phyloP scores from a whole-genome alignment of 2,888 invertebrate species.

The Tetramorium bicarinatum region DNA sequence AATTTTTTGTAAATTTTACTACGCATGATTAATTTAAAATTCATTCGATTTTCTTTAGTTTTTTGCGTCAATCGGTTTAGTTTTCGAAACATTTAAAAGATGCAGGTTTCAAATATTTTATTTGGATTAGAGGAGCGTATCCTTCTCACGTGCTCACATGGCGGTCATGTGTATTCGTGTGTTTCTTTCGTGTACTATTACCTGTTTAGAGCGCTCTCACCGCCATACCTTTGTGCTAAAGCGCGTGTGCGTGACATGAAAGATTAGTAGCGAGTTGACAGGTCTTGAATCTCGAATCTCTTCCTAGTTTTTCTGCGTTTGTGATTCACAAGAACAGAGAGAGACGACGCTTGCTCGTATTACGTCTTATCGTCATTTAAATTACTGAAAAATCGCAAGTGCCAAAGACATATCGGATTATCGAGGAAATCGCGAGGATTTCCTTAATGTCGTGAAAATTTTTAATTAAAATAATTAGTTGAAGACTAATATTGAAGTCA shows the following conservation, averaged over 20 bases:
- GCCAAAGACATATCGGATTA: background rate
- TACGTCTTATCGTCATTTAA: background rate
- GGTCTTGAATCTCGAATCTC: conserved; percentile 28
- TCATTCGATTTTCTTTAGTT: background rate
- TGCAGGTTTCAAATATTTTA: conserved; percentile 9
- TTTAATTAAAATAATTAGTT: background rate
- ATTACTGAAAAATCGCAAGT: background rate
- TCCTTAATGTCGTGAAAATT: background rate
- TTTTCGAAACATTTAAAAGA: background rate
- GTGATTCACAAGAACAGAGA: background rate
- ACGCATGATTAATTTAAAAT: background rate
- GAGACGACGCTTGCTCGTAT: background rate
- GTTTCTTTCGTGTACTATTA: conserved; percentile 67
- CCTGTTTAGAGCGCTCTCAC: conserved; percentile 73
- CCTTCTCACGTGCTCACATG: background rate
- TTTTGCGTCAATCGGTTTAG: background rate
- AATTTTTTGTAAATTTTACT: background rate
- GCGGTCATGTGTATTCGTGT: conserved; percentile 8
- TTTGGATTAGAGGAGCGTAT: background rate
- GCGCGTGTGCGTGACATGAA: conserved; percentile 37
- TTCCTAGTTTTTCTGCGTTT: conserved; percentile 21
- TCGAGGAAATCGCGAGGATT: background rate
- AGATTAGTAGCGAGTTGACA: conserved; percentile 32
- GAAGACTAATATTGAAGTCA: background rate
- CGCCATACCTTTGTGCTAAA: conserved; percentile 60